Evolutionary conservation across 2,797 vertebrate genomes (phyloP).

Genomic region (Liasis olivaceus): DNA sequence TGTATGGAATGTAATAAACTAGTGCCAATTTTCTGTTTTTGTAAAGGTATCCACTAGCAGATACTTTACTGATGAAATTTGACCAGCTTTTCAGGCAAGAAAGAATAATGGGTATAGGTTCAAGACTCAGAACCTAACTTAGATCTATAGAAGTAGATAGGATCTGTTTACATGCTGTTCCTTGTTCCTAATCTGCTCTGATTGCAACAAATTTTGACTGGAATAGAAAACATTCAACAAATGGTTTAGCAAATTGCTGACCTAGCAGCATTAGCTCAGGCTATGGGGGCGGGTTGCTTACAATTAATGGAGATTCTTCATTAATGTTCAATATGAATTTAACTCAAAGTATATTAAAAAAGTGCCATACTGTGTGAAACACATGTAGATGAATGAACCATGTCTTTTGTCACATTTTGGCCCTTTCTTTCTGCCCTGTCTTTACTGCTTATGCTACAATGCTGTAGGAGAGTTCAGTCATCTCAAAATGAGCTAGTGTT

Average conservation of each 20-base stretch:
- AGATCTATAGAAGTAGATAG: not conserved
- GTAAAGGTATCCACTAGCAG: too few species aligned
- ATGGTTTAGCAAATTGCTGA: not conserved
- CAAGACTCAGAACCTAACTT: not conserved
- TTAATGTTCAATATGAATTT: not conserved
- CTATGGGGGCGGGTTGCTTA: not conserved
- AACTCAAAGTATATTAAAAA: not conserved
- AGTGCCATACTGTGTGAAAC: not conserved
- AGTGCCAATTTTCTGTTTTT: not conserved
- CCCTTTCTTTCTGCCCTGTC: not conserved
- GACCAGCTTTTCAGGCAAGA: not conserved
- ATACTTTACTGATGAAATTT: not conserved
- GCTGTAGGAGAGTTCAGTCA: not conserved
- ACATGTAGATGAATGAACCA: not conserved
- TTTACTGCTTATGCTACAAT: not conserved
- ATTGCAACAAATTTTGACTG: not conserved
- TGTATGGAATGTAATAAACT: not conserved
- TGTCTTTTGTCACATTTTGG: not conserved
- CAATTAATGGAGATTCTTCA: not conserved
- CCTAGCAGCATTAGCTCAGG: not conserved
- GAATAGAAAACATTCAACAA: not conserved
- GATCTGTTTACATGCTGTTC: not conserved
- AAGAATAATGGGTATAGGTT: not conserved
- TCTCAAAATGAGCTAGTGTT: not conserved
- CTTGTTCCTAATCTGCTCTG: rapidly evolving